Evolutionary conservation across 2,113 vertebrate genomes (phyloP).

Genomic region (Psilopogon haemacephalus): DNA sequence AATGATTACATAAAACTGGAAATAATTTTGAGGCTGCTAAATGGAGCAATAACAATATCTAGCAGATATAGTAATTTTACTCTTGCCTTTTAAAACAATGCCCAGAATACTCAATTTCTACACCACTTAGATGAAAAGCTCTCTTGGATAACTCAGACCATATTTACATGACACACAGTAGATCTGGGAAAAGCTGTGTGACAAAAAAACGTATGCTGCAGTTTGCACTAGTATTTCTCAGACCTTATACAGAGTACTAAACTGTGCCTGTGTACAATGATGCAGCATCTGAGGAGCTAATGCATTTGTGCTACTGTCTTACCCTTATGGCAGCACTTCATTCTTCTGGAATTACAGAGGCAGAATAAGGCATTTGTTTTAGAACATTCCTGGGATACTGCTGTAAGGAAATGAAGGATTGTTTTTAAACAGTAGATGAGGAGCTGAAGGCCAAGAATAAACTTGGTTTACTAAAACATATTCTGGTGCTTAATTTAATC

Average conservation of each 20-base stretch:
- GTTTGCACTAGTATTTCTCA: not conserved
- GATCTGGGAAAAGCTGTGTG: not conserved
- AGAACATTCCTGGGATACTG: not conserved
- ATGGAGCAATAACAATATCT: not conserved
- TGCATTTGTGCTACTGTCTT: not conserved
- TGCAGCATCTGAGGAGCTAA: not conserved
- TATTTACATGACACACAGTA: not conserved
- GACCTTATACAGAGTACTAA: not conserved
- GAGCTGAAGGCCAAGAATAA: conserved; percentile 15
- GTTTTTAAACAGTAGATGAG: not conserved
- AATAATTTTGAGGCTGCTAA: not conserved
- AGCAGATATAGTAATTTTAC: not conserved
- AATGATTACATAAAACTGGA: conserved; percentile 5
- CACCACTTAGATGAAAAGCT: not conserved
- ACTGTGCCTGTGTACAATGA: not conserved
- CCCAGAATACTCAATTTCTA: not conserved
- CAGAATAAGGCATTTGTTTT: not conserved
- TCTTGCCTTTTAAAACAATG: not conserved
- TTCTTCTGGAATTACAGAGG: not conserved
- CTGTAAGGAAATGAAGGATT: conserved; percentile 6
- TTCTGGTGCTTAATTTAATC: conserved; percentile 30
- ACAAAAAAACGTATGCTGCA: not conserved
- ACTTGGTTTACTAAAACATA: conserved; percentile 24
- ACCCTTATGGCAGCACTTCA: not conserved
- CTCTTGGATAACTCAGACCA: not conserved